phyloP scores from a whole-genome alignment of 2,888 invertebrate species.

The Gnatocerus cornutus region DNA sequence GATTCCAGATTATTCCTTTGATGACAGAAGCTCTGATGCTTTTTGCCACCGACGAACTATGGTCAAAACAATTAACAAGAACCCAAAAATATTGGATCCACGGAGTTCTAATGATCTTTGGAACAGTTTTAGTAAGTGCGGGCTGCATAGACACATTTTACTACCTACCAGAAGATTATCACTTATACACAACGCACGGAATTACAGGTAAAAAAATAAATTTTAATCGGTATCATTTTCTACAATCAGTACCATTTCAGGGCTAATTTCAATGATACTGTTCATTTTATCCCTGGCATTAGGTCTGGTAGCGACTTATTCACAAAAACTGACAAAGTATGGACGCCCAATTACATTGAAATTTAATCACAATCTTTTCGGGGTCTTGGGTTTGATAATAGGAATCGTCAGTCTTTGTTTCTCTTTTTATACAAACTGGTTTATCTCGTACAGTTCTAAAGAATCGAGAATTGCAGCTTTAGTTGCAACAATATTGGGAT shows the following conservation, averaged over 20 bases:
- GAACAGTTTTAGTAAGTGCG: conserved; percentile 56
- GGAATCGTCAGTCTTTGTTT: conserved; percentile 64
- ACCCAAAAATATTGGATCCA: conserved; percentile 60
- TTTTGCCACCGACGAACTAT: conserved; percentile 62
- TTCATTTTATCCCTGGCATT: conserved; percentile 58
- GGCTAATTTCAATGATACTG: conserved; percentile 34
- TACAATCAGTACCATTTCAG: background rate
- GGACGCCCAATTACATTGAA: conserved; percentile 61
- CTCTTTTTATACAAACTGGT: conserved; percentile 64
- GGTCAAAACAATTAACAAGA: conserved; percentile 58
- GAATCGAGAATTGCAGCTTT: conserved; percentile 61
- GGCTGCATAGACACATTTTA: conserved; percentile 59
- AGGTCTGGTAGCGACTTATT: conserved; percentile 60
- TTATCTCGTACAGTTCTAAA: conserved; percentile 58
- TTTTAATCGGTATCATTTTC: background rate
- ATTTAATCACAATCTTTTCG: conserved; percentile 64
- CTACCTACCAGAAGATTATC: conserved; percentile 56
- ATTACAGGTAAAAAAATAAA: conserved; percentile 59
- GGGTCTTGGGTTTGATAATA: conserved; percentile 63
- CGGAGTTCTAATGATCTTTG: conserved; percentile 59
- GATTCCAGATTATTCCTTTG: conserved; percentile 62
- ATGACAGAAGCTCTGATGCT: conserved; percentile 64
- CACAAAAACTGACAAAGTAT: conserved; percentile 56
- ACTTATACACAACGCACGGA: conserved; percentile 61
- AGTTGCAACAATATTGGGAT: conserved; percentile 59